These are phyloP conservation scores for Muntiacus muntjak DNA, from an alignment of 2,113 vertebrate genomes.

Conservation along the genomic window DNA sequence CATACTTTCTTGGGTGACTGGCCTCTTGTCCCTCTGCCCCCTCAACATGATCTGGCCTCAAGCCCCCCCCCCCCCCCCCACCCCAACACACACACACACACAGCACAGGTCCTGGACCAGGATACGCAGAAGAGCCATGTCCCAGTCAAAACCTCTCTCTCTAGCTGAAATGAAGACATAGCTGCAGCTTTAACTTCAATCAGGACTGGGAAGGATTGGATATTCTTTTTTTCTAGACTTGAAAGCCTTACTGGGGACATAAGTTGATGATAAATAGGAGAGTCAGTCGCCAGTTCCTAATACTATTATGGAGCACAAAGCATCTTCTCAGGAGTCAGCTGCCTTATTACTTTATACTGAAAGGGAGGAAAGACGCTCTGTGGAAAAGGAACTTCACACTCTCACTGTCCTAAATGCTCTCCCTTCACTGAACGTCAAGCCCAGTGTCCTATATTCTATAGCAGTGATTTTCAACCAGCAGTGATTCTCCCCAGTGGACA, in stretches of 20 bases:
- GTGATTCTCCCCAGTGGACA: not conserved
- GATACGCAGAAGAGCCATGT: not conserved
- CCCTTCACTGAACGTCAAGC: not conserved
- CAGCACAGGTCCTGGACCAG: slow-evolving; percentile 44
- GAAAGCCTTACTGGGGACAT: not conserved
- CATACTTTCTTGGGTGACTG: slow-evolving; percentile 68
- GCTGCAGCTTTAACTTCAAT: not conserved
- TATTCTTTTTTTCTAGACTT: not conserved
- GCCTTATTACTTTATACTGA: not conserved
- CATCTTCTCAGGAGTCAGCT: not conserved
- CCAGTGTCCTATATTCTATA: not conserved
- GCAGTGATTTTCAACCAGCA: not conserved
- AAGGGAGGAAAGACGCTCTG: not conserved
- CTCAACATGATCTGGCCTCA: not conserved
- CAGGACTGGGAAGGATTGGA: not conserved
- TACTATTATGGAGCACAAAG: not conserved
- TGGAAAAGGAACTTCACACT: not conserved
- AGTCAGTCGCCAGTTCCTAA: not conserved
- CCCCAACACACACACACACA: not conserved
- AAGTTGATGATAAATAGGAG: not conserved
- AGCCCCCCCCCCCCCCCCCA: not conserved
- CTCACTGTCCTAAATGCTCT: not conserved
- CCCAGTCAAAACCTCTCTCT: not conserved
- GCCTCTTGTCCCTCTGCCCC: slow-evolving; percentile 31
- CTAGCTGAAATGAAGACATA: not conserved